Conservation (phyloP, 1,140 invertebrate genomes). For the Ostrea edulis region DNA sequence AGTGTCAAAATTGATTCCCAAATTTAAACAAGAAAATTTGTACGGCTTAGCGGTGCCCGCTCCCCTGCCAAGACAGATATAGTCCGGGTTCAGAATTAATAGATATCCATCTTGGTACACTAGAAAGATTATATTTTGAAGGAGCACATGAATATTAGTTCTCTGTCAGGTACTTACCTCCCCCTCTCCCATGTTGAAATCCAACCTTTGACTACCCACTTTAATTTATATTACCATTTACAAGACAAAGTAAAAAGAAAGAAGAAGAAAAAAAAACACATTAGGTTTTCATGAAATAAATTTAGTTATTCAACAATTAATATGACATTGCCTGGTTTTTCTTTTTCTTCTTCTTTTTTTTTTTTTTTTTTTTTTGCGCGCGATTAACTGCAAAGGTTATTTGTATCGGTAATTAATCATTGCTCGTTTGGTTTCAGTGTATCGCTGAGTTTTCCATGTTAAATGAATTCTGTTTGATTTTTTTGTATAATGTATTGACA, state of each 20-base stretch:
- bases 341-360: too few relatives aligned
- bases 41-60: slow-evolving; percentile 1
- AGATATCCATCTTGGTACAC: not conserved
- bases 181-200: not conserved
- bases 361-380: too few relatives aligned
- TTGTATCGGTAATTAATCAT: too few relatives aligned
- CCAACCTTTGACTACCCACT: not conserved
- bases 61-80: slow-evolving; percentile 20
- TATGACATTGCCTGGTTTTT: too few relatives aligned
- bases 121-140: not conserved
- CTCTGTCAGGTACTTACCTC: not conserved
- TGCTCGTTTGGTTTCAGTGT: too few relatives aligned
- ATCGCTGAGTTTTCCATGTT: too few relatives aligned
- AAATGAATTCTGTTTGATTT: not conserved
- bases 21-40: slow-evolving; percentile 43
- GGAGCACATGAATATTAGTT: not conserved
- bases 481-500: slow-evolving; percentile 24
- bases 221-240: not conserved
- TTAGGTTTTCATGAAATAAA: too few relatives aligned
- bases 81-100: not conserved
- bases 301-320: too few relatives aligned
- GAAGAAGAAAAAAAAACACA: too few relatives aligned
- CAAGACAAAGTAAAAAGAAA: not conserved
- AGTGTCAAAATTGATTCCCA: slow-evolving; percentile 41
- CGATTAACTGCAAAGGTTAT: too few relatives aligned